Percentiles rank a stretch among this genome's conserved stretches.
phyloP scores from a whole-genome alignment of 2,888 invertebrate species.

The Ichneumon xanthorius region DNA sequence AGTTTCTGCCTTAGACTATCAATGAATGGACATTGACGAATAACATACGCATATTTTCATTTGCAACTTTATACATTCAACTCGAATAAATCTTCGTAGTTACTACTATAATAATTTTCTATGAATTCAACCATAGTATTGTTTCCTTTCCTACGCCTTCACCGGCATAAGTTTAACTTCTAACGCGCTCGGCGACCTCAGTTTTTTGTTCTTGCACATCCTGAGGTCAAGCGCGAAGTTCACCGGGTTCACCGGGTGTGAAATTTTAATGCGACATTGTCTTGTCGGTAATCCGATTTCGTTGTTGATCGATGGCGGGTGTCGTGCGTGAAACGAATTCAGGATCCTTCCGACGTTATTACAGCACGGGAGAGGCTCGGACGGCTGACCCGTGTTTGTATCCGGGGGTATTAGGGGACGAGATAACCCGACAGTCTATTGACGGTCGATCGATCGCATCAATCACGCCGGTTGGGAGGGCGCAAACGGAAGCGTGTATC shows the following conservation, averaged over 20 bases:
- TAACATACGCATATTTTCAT: too few species aligned
- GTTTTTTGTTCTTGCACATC: too few species aligned
- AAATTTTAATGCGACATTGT: constrained; percentile 3
- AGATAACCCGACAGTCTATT: constrained; percentile 81
- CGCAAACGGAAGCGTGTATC: constrained; percentile 81
- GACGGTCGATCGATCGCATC: constrained; percentile 83
- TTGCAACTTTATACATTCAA: too few species aligned
- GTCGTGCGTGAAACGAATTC: constrained; percentile 37
- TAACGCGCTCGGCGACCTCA: not conserved
- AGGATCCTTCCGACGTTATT: constrained; percentile 40
- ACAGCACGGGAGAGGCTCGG: constrained; percentile 24
- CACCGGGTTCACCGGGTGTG: not conserved
- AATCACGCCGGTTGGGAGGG: constrained; percentile 75
- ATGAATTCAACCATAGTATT: too few species aligned
- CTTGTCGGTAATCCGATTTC: constrained; percentile 14
- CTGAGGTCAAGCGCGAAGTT: not conserved
- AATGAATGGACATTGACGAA: too few species aligned
- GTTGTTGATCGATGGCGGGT: constrained; percentile 29
- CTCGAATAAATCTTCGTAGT: too few species aligned
- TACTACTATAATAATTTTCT: too few species aligned
- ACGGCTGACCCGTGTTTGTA: constrained; percentile 26
- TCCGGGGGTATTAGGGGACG: constrained; percentile 53
- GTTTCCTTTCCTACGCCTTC: too few species aligned
- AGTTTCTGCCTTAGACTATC: too few species aligned
- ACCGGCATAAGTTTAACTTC: not conserved